phyloP scores from a whole-genome alignment of 2,888 invertebrate species.

The Leuctra nigra region DNA sequence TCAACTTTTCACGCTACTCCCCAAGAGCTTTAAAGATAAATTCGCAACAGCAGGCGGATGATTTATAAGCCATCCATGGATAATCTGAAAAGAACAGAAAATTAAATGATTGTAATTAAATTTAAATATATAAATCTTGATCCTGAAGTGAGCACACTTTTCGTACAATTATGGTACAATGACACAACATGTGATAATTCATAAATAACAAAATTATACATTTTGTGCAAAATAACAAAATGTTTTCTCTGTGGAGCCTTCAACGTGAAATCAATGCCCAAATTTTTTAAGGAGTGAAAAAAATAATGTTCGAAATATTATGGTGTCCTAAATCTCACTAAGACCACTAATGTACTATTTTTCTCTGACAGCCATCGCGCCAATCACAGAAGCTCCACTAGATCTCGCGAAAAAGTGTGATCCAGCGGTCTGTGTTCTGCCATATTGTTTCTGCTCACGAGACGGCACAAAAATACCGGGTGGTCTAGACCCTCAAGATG shows the following conservation, averaged over 20 bases:
- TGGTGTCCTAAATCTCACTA: no score
- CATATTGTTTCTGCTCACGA: conserved; percentile 87
- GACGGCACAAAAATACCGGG: conserved; percentile 87
- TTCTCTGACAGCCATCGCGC: conserved; percentile 80
- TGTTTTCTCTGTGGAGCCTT: no score
- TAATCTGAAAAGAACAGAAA: no score
- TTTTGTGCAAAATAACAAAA: no score
- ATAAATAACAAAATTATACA: neutral
- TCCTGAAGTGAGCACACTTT: neutral
- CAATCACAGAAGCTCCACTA: conserved; percentile 71
- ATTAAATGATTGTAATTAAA: neutral
- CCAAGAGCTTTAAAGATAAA: no score
- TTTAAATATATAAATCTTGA: neutral
- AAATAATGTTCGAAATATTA: no score
- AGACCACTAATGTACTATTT: no score
- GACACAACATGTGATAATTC: neutral
- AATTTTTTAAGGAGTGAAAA: no score
- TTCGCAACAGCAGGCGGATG: no score
- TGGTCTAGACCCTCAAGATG: conserved; percentile 72
- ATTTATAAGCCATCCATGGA: no score
- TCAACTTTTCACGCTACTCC: no score
- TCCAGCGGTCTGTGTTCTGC: conserved; percentile 64
- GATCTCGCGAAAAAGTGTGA: conserved; percentile 79
- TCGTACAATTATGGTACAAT: neutral
- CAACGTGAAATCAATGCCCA: no score